Evolutionary conservation across 1,140 invertebrate species (phyloP), one percentile per base, ranked within the genome.

Genomic region (Subanguina moxae): DNA sequence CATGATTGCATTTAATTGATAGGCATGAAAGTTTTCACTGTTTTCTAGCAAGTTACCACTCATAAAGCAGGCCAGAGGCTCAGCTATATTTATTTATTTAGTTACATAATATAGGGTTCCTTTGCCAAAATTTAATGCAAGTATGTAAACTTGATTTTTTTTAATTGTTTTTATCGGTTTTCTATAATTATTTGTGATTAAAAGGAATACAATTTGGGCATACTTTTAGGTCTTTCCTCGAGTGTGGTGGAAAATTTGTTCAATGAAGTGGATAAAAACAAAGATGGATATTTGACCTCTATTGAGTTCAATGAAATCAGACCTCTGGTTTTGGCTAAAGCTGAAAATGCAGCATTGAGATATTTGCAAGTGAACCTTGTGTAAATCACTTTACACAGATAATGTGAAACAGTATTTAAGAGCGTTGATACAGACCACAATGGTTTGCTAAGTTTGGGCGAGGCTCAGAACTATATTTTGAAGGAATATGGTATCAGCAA

Each of bases 401-500:
- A 45, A n/a, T 45, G 11, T 45, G 43, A 45, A 13, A 13, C n/a
- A 11, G 43, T n/a, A 3, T 65, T 67, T 62, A 46, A 82, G 72
- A 83, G 68, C 45, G 79, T 81, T 8, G 79, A 81, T 58, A 67
- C 64, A 1, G 78, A 81, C 42, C 70, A 70, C n/a, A 78, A 81
- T 65, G 73, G 75, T 23, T 48, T 78, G 13, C 66, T 81, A 0
- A 82, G 79, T 58, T 52, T 81, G 17, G 17, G 30, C 9, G 79
- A 81, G 64, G 79, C 79, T 30, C 82, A 81, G 56, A 58, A 62
- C 11, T 81, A 81, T 61, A 72, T 81, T n/a, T 64, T 81, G 1
- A 78, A 74, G 48, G 79, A 81, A 67, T 81, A 83, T 63, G 79
- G 81, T 21, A 78, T 79, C 38, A 79, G 78, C 62, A 78, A 80